Evolutionary conservation across 2,113 vertebrate species (phyloP).

Genomic region (Apodemus sylvaticus): DNA sequence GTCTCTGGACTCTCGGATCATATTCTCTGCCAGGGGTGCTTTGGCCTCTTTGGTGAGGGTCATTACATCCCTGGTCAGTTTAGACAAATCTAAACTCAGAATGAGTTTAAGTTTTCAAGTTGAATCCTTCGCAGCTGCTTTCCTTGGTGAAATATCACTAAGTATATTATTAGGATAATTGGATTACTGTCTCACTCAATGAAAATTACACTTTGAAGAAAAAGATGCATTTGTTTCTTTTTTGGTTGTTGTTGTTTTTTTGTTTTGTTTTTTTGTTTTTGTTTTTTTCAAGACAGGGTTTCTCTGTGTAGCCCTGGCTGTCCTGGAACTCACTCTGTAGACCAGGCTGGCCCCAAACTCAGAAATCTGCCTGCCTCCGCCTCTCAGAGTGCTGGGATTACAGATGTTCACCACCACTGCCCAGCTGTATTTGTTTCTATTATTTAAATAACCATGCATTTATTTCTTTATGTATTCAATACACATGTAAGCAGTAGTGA

Average conservation of each 20-base stretch:
- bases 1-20: neutral
- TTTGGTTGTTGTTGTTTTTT: too few relatives aligned
- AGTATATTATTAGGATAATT: neutral
- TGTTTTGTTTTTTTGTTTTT: too few relatives aligned
- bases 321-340: too few relatives aligned
- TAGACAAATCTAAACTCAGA: neutral
- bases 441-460: conserved; percentile 40
- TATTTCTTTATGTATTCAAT: conserved; percentile 16
- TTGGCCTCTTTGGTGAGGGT: neutral
- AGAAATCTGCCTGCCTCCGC: too few relatives aligned
- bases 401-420: too few relatives aligned
- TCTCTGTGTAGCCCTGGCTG: too few relatives aligned
- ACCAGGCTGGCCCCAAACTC: too few relatives aligned
- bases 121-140: neutral
- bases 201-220: conserved; percentile 4
- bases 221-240: conserved; percentile 29
- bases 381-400: too few relatives aligned
- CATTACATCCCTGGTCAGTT: neutral
- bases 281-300: too few relatives aligned
- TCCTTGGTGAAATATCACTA: conserved; percentile 2
- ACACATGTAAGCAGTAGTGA: neutral
- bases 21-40: neutral
- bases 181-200: neutral
- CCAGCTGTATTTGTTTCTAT: conserved; percentile 5
- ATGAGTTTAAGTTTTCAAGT: neutral